A percentile compares a stretch with the other conserved stretches of the same genome.
Evolutionary conservation across 1,140 invertebrate genomes (phyloP).

Genomic region (Popillia japonica): DNA sequence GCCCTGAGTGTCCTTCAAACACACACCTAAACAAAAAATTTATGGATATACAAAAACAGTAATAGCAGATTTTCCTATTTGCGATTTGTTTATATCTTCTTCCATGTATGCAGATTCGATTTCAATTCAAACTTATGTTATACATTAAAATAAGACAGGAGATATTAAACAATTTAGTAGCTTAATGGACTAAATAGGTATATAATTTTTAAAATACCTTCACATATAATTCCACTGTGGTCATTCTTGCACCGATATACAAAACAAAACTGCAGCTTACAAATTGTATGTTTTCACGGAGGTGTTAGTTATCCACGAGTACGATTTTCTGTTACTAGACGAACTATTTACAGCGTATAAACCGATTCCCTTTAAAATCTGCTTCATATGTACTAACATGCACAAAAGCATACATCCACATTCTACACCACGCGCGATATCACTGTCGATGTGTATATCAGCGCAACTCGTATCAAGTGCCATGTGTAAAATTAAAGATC

Average conservation of each 20-base stretch:
- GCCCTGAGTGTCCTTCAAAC: too few species aligned
- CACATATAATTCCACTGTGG: constrained; percentile 6
- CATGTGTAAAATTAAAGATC: constrained; percentile 35
- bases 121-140: too few species aligned
- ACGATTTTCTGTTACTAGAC: not conserved
- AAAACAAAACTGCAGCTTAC: constrained; percentile 15
- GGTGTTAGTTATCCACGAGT: not conserved
- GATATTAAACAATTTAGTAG: not conserved
- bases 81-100: too few species aligned
- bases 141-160: too few species aligned
- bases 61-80: too few species aligned
- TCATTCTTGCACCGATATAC: constrained; percentile 10
- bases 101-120: too few species aligned
- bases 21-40: too few species aligned
- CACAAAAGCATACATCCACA: constrained; percentile 6
- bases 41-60: too few species aligned
- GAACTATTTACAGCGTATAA: not conserved
- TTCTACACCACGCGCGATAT: constrained; percentile 14
- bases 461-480: constrained; percentile 6
- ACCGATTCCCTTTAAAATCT: constrained; percentile 19
- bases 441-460: not conserved
- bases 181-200: not conserved
- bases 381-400: not conserved
- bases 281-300: not conserved
- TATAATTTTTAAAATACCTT: constrained; percentile 11